Base-by-base conservation (phyloP, 2,888 invertebrate species). In the Drosophila pseudotalamancana region DNA sequence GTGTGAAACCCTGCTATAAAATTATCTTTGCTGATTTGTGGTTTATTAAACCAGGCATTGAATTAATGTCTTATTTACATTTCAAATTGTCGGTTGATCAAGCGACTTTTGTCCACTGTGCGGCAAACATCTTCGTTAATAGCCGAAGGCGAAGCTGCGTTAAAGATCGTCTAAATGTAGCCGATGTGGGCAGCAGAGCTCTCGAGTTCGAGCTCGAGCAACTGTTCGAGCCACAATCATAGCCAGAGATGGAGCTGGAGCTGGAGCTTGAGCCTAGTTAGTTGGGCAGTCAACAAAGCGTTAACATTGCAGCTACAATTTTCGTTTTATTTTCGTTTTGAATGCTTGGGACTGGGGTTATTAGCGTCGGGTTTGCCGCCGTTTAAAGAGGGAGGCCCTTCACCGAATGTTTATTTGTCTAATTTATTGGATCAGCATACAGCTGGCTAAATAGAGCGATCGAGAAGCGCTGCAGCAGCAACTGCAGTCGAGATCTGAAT, bases 381-480 rank as follows among this genome's bases (percentile, higher is more conserved):
- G 81, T 77, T 85, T 78, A 78, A 32, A 50, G 50, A 50, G 72
- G 75, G 57, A 34, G 49, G 62, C 81, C 87, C 87, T 87, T 82
- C 78, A 87, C 87, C 65, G 57, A 66, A 69, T 54, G 81, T 82
- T 87, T 87, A 87, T 81, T 81, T 81, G 78, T 62, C 82, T 85
- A 82, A 87, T 85, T 87, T 87, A 82, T 87, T 85, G 74, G 78
- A 81, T 61, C 62, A 64, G 64, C 67, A 61, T 54, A 60, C 49
- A 61, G 86, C 68, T 75, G 71, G 74, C 79, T 85, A 87, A 82
- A 87, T 87, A 87, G 87, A 82, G 81, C 81, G 56, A 85, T 82
- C 67, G 87, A 81, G 73, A 32, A 61, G 62, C 51, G 57, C 27
- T 42, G 35, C 51, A 54, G 18, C 46, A 50, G 11, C 43, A 42